Conservation (phyloP, 2,888 invertebrate species). For the Trissoscelio sp. region DNA sequence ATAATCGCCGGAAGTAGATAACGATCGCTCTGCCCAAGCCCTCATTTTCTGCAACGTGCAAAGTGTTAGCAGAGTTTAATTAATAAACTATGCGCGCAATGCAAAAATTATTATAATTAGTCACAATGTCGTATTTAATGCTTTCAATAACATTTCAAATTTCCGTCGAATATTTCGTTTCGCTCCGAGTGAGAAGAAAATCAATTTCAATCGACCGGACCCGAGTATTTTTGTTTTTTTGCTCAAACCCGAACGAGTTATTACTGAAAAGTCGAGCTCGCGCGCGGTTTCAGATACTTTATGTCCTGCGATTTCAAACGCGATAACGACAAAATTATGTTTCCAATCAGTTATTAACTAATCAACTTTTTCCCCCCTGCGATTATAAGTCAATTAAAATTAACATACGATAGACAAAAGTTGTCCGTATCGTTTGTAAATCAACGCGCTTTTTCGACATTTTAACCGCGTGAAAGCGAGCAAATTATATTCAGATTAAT, state of each 20-base stretch:
- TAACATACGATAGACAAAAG: conserved; percentile 35
- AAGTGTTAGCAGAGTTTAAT: conserved; percentile 68
- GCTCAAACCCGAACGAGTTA: background rate
- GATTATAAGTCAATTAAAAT: conserved; percentile 46
- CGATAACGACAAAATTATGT: conserved; percentile 20
- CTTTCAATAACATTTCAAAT: conserved; percentile 57
- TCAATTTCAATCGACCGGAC: conserved; percentile 19
- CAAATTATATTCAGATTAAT: conserved; percentile 60
- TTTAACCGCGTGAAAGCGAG: conserved; percentile 33
- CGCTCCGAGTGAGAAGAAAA: conserved; percentile 9
- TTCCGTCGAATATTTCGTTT: no score
- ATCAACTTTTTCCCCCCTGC: background rate
- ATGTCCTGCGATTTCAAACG: background rate
- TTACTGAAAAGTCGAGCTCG: conserved; percentile 7
- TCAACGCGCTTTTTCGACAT: conserved; percentile 7
- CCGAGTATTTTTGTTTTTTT: conserved; percentile 8
- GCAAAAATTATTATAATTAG: conserved; percentile 68
- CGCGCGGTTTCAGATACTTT: conserved; percentile 18
- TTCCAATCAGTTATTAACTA: conserved; percentile 37
- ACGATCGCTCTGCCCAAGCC: conserved; percentile 66
- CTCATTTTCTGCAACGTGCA: conserved; percentile 69
- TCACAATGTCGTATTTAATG: conserved; percentile 48
- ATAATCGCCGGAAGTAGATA: conserved; percentile 71
- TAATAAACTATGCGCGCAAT: conserved; percentile 67
- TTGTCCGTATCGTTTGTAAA: conserved; percentile 36